Conservation (phyloP, 2,888 invertebrate genomes). For the Tetrapedia diversipes region DNA sequence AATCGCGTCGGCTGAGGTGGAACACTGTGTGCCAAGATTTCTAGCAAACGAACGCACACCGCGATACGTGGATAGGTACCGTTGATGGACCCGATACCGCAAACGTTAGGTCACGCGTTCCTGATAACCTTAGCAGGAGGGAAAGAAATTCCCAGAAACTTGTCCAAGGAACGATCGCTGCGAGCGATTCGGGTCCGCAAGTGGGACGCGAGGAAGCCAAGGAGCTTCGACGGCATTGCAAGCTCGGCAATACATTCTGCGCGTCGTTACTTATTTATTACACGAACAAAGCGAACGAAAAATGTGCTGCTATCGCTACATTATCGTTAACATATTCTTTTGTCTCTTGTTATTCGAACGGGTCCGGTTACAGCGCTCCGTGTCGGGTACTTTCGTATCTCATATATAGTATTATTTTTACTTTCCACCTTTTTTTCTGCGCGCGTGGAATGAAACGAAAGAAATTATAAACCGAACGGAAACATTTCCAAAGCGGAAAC, state of each 20-base stretch:
- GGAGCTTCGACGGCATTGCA: slow-evolving; percentile 40
- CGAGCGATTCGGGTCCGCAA: slow-evolving; percentile 1
- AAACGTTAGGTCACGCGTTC: neutral
- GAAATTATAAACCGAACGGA: too few species aligned
- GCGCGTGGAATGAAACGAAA: too few species aligned
- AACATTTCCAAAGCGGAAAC: too few species aligned
- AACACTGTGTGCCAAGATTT: slow-evolving; percentile 17
- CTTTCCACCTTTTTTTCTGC: too few species aligned
- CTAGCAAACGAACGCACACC: neutral
- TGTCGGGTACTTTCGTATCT: too few species aligned
- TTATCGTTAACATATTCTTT: too few species aligned
- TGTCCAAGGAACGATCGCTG: neutral
- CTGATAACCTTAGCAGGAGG: neutral
- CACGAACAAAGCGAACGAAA: neutral
- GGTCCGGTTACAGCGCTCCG: too few species aligned
- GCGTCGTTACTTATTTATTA: too few species aligned
- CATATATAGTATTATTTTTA: too few species aligned
- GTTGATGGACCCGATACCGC: neutral
- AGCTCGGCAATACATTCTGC: slow-evolving; percentile 59
- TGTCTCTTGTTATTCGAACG: too few species aligned
- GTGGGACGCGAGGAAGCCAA: slow-evolving; percentile 49
- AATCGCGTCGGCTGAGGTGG: slow-evolving; percentile 16
- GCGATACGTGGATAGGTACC: too few species aligned
- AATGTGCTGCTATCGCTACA: too few species aligned
- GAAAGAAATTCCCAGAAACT: neutral